Percentiles rank a stretch among this genome's conserved stretches.
phyloP scores from a whole-genome alignment of 2,888 invertebrate species.

The Cheilosia scutellata region DNA sequence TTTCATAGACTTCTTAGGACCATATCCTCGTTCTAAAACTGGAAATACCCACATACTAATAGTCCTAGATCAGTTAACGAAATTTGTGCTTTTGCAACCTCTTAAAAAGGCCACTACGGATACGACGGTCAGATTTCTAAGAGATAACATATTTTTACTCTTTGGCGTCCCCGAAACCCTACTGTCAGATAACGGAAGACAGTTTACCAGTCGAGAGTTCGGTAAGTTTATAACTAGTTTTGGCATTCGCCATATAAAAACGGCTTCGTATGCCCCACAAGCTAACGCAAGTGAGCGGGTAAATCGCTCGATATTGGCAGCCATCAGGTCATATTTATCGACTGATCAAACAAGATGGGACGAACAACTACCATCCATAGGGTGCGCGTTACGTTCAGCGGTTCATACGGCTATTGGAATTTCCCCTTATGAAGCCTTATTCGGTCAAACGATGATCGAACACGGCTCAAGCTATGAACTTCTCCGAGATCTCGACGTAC shows the following conservation, averaged over 20 bases:
- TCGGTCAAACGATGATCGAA: no score
- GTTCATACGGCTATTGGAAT: no score
- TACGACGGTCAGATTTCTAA: neutral
- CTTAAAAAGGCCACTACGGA: no score
- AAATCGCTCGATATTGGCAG: no score
- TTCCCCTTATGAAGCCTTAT: no score
- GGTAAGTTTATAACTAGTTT: neutral
- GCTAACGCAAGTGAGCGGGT: no score
- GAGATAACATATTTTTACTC: neutral
- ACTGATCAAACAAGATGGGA: no score
- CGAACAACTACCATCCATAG: no score
- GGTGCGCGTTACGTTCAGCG: no score
- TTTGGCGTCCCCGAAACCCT: neutral
- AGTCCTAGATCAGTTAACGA: neutral
- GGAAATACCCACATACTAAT: neutral
- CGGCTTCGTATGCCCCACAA: neutral
- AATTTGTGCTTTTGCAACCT: neutral
- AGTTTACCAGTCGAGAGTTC: neutral
- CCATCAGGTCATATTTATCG: no score
- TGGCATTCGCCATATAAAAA: neutral
- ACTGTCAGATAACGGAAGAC: neutral
- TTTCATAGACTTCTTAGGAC: neutral
- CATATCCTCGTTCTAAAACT: neutral
- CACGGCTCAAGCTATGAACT: no score
- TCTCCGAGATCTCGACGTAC: no score